These are phyloP conservation scores for Mythimna ferrago DNA, from an alignment of 2,888 invertebrate species.

Conservation along the genomic window DNA sequence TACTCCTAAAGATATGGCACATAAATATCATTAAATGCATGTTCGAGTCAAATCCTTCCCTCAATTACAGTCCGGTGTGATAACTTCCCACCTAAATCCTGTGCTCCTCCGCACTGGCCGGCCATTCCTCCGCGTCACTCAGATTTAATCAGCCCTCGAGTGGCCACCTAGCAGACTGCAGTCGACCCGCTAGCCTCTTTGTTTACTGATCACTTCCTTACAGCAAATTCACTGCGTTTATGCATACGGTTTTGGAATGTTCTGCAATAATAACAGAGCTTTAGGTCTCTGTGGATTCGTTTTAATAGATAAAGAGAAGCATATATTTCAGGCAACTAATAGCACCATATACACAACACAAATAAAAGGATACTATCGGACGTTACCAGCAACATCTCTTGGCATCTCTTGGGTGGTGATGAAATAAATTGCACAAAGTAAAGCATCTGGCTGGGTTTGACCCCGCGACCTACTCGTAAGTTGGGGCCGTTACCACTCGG, in stretches of 20 bases:
- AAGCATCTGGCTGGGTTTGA: too few species aligned
- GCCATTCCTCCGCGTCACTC: slow-evolving; percentile 83
- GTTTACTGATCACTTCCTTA: slow-evolving; percentile 57
- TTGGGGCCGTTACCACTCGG: too few species aligned
- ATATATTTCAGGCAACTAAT: too few species aligned
- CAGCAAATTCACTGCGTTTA: slow-evolving; percentile 37
- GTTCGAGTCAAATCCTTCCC: not conserved
- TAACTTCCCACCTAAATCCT: slow-evolving; percentile 56
- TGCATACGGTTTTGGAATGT: slow-evolving; percentile 5
- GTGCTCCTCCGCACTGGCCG: slow-evolving; percentile 69
- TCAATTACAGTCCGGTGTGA: slow-evolving; percentile 52
- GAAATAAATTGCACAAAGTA: too few species aligned
- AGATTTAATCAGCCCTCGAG: slow-evolving; percentile 80
- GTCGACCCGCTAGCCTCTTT: slow-evolving; percentile 50
- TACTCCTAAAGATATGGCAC: not conserved
- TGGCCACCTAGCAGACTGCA: slow-evolving; percentile 33
- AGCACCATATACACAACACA: too few species aligned
- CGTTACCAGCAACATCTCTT: too few species aligned
- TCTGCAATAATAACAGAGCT: not conserved
- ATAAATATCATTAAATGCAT: too few species aligned
- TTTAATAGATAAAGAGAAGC: too few species aligned
- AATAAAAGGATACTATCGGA: too few species aligned
- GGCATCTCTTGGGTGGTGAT: too few species aligned
- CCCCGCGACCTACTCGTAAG: too few species aligned
- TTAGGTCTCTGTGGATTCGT: too few species aligned